phyloP scores from a whole-genome alignment of 2,797 vertebrate genomes.

The Poliocrania exsul region DNA sequence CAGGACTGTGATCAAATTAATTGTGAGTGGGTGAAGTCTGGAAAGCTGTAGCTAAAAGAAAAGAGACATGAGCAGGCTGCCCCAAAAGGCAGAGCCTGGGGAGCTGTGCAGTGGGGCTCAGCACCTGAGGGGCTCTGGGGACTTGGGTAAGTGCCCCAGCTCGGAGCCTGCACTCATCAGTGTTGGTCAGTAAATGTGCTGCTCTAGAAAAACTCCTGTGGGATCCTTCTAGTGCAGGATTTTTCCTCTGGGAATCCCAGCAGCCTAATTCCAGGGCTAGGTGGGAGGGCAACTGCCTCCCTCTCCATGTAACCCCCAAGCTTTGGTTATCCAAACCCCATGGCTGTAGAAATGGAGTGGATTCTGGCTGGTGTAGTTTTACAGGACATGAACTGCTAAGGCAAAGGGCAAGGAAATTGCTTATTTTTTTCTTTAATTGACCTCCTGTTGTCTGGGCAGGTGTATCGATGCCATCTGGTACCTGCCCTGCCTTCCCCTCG shows the following conservation, averaged over 20 bases:
- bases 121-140: neutral
- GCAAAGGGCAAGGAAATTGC: neutral
- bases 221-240: neutral
- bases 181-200: neutral
- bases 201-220: neutral
- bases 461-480: neutral
- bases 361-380: neutral
- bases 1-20: neutral
- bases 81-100: neutral
- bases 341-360: rapidly evolving
- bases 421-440: neutral
- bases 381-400: neutral
- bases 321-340: neutral
- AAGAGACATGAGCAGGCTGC: neutral
- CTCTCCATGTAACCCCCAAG: rapidly evolving
- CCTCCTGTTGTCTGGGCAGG: neutral
- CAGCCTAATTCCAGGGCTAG: neutral
- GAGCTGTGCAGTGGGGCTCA: neutral
- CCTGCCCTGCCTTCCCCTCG: neutral
- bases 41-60: neutral
- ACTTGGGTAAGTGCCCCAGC: neutral
- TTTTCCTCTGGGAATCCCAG: neutral
- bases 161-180: neutral
- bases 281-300: neutral
- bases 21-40: neutral